Evolutionary conservation across 1,140 invertebrate genomes (phyloP).

Genomic region (Lepidurus arcticus): DNA sequence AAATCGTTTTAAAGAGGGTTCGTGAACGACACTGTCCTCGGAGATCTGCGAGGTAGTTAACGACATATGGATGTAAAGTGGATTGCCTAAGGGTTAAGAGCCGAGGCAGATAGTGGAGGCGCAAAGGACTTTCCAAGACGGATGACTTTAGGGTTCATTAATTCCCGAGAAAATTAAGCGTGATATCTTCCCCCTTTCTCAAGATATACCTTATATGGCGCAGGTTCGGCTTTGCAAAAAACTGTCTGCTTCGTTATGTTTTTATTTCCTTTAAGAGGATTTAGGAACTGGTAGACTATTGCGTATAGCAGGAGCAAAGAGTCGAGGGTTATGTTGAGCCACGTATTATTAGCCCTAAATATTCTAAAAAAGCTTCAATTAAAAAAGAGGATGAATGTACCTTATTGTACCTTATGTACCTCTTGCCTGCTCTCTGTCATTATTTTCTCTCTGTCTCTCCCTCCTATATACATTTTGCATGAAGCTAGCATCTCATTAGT

Average conservation of each 20-base stretch:
- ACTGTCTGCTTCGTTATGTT: background rate
- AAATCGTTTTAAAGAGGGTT: background rate
- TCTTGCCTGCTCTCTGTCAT: background rate
- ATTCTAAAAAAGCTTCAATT: constrained; percentile 10
- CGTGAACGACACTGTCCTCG: background rate
- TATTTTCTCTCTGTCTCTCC: background rate
- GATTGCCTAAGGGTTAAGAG: background rate
- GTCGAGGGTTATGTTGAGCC: background rate
- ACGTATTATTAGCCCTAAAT: constrained; percentile 3
- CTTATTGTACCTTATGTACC: background rate
- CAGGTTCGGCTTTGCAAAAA: background rate
- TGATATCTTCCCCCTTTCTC: background rate
- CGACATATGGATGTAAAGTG: background rate
- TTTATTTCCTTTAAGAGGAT: background rate
- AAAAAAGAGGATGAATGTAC: background rate
- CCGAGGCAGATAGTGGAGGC: background rate
- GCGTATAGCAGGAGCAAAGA: background rate
- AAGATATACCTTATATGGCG: background rate
- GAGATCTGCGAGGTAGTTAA: background rate
- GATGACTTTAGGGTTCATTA: background rate
- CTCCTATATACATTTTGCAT: background rate
- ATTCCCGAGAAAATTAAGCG: constrained; percentile 15
- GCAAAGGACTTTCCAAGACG: constrained; percentile 8
- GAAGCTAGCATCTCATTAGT: background rate
- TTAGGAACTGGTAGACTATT: background rate